A percentile compares a stretch with the other conserved stretches of the same genome.
Conservation (phyloP, 2,113 vertebrate species). For the Phoxinus phoxinus region DNA sequence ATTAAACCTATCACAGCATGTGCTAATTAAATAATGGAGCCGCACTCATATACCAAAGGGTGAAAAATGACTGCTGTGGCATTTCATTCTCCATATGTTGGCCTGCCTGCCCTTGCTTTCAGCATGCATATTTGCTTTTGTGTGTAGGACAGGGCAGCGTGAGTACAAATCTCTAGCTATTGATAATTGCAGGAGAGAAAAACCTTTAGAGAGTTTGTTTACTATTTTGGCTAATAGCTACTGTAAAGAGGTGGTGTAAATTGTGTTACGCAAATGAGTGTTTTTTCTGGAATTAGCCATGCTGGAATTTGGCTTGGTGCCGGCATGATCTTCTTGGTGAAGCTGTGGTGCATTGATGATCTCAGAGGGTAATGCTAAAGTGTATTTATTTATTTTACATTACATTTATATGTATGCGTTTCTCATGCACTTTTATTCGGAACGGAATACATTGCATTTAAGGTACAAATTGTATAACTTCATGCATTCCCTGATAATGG, state of each 20-base stretch:
- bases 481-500: neutral
- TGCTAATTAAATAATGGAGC: slow-evolving; percentile 59
- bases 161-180: neutral
- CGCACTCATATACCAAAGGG: slow-evolving; percentile 48
- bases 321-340: neutral
- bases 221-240: neutral
- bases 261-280: neutral
- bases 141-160: neutral
- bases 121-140: neutral
- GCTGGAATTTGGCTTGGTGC: neutral
- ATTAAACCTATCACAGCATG: slow-evolving; percentile 60
- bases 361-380: neutral
- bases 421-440: neutral
- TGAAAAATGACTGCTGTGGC: slow-evolving; percentile 55
- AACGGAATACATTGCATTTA: neutral
- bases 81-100: slow-evolving; percentile 50
- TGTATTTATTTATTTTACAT: no score
- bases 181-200: neutral
- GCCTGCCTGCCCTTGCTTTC: neutral
- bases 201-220: neutral
- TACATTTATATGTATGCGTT: neutral
- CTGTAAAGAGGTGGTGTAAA: neutral
- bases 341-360: neutral
- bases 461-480: neutral
- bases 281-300: neutral